These are phyloP conservation scores for Okamejei kenojei DNA, from an alignment of 2,797 vertebrate genomes.

Conservation along the genomic window DNA sequence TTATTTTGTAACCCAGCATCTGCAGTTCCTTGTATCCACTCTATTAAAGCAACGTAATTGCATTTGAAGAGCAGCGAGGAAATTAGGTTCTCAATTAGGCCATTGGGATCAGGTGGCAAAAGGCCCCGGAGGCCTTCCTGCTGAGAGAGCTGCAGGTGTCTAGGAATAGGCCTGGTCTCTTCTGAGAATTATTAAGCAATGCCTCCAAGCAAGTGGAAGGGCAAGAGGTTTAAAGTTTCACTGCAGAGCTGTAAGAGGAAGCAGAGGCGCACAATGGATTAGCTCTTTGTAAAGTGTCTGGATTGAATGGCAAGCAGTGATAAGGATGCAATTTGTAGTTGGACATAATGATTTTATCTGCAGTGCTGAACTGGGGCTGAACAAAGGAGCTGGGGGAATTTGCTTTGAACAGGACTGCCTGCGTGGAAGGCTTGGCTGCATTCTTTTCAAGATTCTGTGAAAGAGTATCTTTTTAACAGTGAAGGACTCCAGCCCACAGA, in stretches of 20 bases:
- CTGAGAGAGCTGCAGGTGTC: not conserved
- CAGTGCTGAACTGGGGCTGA: not conserved
- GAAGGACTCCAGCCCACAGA: not conserved
- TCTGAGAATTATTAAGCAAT: not conserved
- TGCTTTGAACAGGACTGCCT: not conserved
- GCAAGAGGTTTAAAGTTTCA: constrained; percentile 20
- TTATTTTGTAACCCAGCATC: no score
- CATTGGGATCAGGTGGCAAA: not conserved
- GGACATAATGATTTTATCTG: constrained; percentile 13
- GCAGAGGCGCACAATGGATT: not conserved
- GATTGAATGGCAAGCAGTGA: constrained; percentile 16
- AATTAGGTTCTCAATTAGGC: no score
- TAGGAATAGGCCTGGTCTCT: not conserved
- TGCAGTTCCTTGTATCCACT: not conserved
- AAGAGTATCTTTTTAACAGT: not conserved
- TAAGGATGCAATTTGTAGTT: constrained; percentile 32
- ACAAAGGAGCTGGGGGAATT: constrained; percentile 26
- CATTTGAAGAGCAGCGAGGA: not conserved
- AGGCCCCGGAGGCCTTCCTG: not conserved
- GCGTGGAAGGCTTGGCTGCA: not conserved
- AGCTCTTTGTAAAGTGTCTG: constrained; percentile 7
- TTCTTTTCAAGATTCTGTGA: constrained; percentile 26
- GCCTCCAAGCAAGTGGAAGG: not conserved
- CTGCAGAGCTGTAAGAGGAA: constrained; percentile 1
- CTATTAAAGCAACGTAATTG: not conserved